Evolutionary conservation across 2,113 vertebrate genomes (phyloP), one percentile per base, ranked within the genome.

Genomic region (Otolemur garnettii): DNA sequence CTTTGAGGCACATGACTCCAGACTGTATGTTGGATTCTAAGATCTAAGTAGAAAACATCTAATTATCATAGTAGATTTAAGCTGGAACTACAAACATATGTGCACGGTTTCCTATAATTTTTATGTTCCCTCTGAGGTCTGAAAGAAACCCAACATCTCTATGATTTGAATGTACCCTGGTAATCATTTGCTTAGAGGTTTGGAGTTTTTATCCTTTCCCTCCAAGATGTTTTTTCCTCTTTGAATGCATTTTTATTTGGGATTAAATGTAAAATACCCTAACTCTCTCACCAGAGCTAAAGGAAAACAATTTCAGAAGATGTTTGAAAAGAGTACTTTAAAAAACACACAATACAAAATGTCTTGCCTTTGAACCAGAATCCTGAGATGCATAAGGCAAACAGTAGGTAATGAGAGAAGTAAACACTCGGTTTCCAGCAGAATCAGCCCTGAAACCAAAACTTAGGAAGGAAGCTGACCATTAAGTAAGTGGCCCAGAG

Each of bases 401-500:
- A 57, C 35, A 26, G 62, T 75, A 87, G 80, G 93, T 88, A 97
- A 97, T 15, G 59, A 89, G 77, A 97, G 97, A 96, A 64, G 80
- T 93, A 95, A 98, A 97, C 78, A 96, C 22, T 50, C 50, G 53
- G 17, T 42, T 94, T 96, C 75, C 80, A 96, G 72, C 55, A 96
- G 90, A 81, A 93, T 62, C 38, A 74, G 72, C 87, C 64, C 79
- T 68, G 95, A 97, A 97, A 97, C 93, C 81, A 96, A 96, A 98
- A 97, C 94, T 96, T 91, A 88, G 96, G 93, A 97, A 98, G 97
- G 96, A 97, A 98, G 92, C 74, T 87, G 90, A 88, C 81, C 69
- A 86, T 86, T 95, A 93, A 97, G 93, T 81, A 95, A 95, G 55
- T 90, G 77, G 81, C 72, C 88, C 93, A 82, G 55, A 71, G 45